Evolutionary conservation across 2,888 invertebrate species (phyloP), one percentile per base, ranked within the genome.

Genomic region (Ferrisia virgata): DNA sequence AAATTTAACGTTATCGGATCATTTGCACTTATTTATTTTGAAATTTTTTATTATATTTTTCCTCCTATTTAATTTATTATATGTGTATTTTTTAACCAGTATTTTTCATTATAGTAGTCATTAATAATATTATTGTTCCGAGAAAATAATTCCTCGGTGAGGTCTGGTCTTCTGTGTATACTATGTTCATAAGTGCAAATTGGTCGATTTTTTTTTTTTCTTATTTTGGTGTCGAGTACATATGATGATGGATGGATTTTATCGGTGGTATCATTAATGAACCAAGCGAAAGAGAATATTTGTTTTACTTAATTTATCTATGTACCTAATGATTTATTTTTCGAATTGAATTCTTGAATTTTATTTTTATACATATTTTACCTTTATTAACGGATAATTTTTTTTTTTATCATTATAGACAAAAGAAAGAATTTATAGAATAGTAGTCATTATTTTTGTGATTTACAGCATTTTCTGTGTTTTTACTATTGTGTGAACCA

Each of bases 381-480:
- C 18, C 36, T 36, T 72, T 76, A 76, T 36, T 36, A 76, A 33
- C 72, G 72, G 53, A 53, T 53, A 53, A 53, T 76, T 76, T 76
- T 25, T 64, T 64, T 39, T 39, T 39, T 64, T 64, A 28, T 64
- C 5, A 64, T 64, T 22, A 39, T 64, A 64, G 64, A 76, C 72
- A 76, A 64, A n/a, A 72, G 28, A 69, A 4, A 69, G 36, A 36
- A 36, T 76, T 33, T 53, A 53, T 4, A 72, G 33, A 28, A 64
- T 28, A 76, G 33, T 81, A 81, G 81, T 81, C 81, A 58, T 81
- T 81, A 53, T 53, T 58, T 47, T 80, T 58, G 81, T 81, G 81
- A 81, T 81, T 81, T 81, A 58, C 31, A 53, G 81, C 81, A 81
- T 81, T 81, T 81, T 81, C 72, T 76, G 72, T 76, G 72, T 76